Percentiles rank a stretch among this genome's conserved stretches.
These are phyloP conservation scores for Cyclargus thomasi DNA, from an alignment of 1,140 invertebrate genomes.

Conservation along the genomic window DNA sequence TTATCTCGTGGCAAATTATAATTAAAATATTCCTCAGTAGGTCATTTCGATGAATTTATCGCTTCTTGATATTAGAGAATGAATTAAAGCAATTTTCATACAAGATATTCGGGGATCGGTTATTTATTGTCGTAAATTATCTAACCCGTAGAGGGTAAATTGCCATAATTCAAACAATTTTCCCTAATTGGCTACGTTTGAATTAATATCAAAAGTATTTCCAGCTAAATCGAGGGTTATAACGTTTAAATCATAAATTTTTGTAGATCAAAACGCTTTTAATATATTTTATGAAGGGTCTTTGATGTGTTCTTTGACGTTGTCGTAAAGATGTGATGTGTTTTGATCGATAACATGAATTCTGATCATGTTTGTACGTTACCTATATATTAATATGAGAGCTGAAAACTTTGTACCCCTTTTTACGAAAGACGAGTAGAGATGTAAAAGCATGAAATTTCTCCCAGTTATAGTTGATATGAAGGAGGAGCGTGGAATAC, in stretches of 20 bases:
- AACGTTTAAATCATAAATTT: constrained; percentile 9
- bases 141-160: constrained; percentile 12
- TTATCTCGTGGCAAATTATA: not conserved
- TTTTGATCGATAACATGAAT: not conserved
- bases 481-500: no score
- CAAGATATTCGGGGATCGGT: constrained; percentile 13
- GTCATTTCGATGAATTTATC: constrained; percentile 5
- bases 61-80: constrained; percentile 11
- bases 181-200: constrained; percentile 13
- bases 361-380: no score
- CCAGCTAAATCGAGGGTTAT: not conserved
- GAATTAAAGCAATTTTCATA: constrained; percentile 15
- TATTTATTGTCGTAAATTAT: constrained; percentile 16
- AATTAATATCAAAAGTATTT: constrained; percentile 16
- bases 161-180: constrained; percentile 15
- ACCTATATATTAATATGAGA: no score
- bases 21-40: constrained; percentile 3
- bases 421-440: no score
- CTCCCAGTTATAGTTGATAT: no score
- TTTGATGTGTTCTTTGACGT: not conserved
- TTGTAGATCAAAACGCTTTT: constrained; percentile 4
- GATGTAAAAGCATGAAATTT: no score
- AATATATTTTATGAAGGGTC: not conserved
- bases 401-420: no score
- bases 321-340: not conserved